A percentile compares a stretch with the other conserved stretches of the same genome.
These are phyloP conservation scores for Dunckerocampus dactyliophorus DNA, from an alignment of 2,113 vertebrate species.

Conservation along the genomic window DNA sequence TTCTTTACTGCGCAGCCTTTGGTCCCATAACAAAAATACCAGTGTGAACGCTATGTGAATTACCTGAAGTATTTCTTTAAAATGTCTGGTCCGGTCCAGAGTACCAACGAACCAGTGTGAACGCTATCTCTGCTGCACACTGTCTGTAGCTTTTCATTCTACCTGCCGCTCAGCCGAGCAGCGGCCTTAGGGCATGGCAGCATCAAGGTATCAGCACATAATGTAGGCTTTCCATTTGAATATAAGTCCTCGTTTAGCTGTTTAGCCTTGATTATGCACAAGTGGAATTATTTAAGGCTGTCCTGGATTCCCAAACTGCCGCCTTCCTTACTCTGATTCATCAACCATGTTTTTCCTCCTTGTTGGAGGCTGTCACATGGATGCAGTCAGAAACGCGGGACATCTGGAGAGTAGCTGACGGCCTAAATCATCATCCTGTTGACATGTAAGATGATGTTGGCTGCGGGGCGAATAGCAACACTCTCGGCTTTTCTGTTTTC, in stretches of 20 bases:
- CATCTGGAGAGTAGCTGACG: constrained; percentile 20
- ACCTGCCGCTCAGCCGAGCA: constrained; percentile 60
- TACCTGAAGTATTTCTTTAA: no score
- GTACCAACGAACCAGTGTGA: no score
- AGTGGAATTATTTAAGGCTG: constrained; percentile 65
- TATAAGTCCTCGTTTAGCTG: constrained; percentile 48
- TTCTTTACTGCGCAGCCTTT: no score
- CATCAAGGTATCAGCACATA: constrained; percentile 46
- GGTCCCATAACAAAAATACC: no score
- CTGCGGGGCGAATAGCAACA: not conserved
- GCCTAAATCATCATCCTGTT: constrained; percentile 8
- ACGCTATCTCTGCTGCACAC: constrained; percentile 12
- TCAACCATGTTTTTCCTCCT: constrained; percentile 24
- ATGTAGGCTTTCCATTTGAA: constrained; percentile 43
- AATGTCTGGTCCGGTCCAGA: no score
- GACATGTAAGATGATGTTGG: constrained; percentile 14
- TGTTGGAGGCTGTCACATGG: constrained; percentile 40
- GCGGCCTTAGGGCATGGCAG: constrained; percentile 38
- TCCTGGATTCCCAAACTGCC: constrained; percentile 40
- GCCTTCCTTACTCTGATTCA: constrained; percentile 26
- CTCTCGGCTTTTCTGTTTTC: constrained; percentile 4
- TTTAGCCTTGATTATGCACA: constrained; percentile 64
- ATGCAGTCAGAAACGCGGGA: constrained; percentile 27
- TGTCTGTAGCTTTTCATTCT: constrained; percentile 45
- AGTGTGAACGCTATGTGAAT: no score